These are phyloP conservation scores for Ganaspis brasiliensis DNA, from an alignment of 2,888 invertebrate species.

Conservation along the genomic window DNA sequence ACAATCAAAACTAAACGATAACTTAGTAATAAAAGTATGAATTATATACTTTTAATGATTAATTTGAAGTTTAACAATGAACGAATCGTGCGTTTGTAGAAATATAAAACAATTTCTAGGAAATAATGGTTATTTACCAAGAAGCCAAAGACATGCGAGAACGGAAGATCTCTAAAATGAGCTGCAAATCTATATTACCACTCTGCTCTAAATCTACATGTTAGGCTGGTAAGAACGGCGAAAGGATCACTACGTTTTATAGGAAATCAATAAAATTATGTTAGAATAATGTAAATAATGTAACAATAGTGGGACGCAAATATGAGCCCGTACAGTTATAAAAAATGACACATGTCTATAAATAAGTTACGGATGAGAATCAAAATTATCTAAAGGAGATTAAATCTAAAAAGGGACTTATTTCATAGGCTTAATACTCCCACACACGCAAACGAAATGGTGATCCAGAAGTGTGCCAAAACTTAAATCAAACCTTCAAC, in stretches of 20 bases:
- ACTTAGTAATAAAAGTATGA: no score
- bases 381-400: slow-evolving; percentile 40
- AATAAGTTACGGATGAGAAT: slow-evolving; percentile 25
- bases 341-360: slow-evolving; percentile 21
- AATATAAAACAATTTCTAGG: no score
- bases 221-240: slow-evolving; percentile 24
- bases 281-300: slow-evolving; percentile 15
- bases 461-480: slow-evolving; percentile 43
- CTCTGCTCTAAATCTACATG: slow-evolving; percentile 42
- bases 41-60: background rate
- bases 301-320: slow-evolving; percentile 30
- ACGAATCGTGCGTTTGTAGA: slow-evolving; percentile 24
- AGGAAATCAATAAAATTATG: background rate
- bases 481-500: slow-evolving; percentile 36
- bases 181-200: slow-evolving; percentile 24
- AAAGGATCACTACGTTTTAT: slow-evolving; percentile 30
- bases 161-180: slow-evolving; percentile 28
- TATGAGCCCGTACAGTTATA: background rate
- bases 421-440: slow-evolving; percentile 50
- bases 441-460: slow-evolving; percentile 60
- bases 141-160: slow-evolving; percentile 39
- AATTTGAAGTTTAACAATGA: background rate
- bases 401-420: slow-evolving; percentile 32
- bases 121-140: slow-evolving; percentile 16
- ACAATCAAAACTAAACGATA: no score